Base-by-base conservation (phyloP, 2,888 invertebrate genomes). In the Campoletis raptor region DNA sequence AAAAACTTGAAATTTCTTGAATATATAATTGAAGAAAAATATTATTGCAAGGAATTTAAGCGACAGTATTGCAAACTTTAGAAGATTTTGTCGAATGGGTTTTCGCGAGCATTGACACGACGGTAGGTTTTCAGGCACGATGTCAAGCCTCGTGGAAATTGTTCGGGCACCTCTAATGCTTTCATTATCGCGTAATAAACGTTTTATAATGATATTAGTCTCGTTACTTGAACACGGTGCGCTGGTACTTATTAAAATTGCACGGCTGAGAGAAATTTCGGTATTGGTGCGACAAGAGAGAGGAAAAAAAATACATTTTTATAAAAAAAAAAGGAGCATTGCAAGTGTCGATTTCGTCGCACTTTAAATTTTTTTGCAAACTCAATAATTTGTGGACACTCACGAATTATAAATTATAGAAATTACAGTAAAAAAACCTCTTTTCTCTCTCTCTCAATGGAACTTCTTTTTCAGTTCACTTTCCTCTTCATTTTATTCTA, bases 181-280 rank as follows among this genome's bases (percentile, higher is more conserved):
- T 89, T 90, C 91, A 91, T 91, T 91, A 90, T 87, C 85, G 83
- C 83, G 74, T 88, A 88, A 90, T 90, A 90, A 91, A 90, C 88
- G 90, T 87, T 81, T 86, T 86, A 89, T 90, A 91, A 91, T 90
- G 90, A 91, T 91, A 91, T 91, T 91, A 90, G 89, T 78, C 89
- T 91, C 89, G 90, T 91, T 91, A 91, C 57, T 48, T 24, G 66
- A 67, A n/a, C n/a, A 82, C 82, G 84, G 77, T 40, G 67, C 24
- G 85, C 83, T 86, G 87, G 81, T 87, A 88, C 88, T 90, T 89
- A 91, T 91, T 91, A 91, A 91, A 91, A 91, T 89, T 85, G 87
- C 85, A 90, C 88, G 89, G 57, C 87, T 87, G 83, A 77, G 82
- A 88, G 87, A 86, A 79, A 86, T 85, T 79, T 74, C 37, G 72